Conservation (phyloP, 2,888 invertebrate species). For the Pristionchus mayeri region DNA sequence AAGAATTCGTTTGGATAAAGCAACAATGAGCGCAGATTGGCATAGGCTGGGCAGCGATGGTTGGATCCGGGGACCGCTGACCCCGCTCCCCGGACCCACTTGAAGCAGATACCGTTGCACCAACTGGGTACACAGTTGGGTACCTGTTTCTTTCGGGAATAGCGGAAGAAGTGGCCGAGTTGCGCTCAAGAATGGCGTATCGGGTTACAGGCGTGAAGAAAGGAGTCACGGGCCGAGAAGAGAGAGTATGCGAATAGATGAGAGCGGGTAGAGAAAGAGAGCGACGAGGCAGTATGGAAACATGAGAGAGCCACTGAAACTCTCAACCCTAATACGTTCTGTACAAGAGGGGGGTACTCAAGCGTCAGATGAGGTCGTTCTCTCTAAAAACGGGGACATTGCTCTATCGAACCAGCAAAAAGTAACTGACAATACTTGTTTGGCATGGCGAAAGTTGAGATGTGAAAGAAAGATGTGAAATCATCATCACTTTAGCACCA, state of each 20-base stretch:
- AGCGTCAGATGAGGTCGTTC: background rate
- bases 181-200: constrained; percentile 28
- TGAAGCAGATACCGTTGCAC: constrained; percentile 25
- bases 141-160: background rate
- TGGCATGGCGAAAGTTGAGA: too few species aligned
- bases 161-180: background rate
- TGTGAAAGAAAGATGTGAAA: background rate
- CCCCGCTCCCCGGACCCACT: background rate
- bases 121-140: constrained; percentile 17
- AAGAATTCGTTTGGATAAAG: too few species aligned
- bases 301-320: too few species aligned
- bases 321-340: background rate
- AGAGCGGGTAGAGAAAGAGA: background rate
- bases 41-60: too few species aligned
- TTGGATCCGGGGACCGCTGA: background rate
- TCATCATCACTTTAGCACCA: background rate
- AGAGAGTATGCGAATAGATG: background rate
- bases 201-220: constrained; percentile 30
- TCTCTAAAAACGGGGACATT: background rate
- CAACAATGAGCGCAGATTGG: too few species aligned
- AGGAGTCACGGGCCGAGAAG: background rate
- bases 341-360: background rate
- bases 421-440: background rate
- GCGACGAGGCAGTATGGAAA: background rate
- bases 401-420: background rate